Evolutionary conservation across 1,140 invertebrate genomes (phyloP), one percentile per base, ranked within the genome.

Genomic region (Pseudomyrmex pallidus): DNA sequence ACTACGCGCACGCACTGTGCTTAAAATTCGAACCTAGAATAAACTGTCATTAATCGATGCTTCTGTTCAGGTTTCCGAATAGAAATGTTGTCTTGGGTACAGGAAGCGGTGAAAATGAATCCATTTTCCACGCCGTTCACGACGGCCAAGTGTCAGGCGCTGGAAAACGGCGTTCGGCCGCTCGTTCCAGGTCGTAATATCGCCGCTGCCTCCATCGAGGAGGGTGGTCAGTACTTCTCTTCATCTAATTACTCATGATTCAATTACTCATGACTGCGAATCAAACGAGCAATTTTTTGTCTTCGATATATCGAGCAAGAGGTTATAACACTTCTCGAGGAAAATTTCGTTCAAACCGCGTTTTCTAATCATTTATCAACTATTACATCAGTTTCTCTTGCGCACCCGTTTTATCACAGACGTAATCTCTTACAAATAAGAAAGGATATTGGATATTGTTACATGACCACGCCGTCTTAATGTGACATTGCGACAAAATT

Each of bases 21-120:
- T 17, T 9, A 10, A 74, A 46, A 80, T 84, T 74, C 10, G 52
- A 68, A 35, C 5, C 63, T 74, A 80, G 25, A 74, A 1, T 5
- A 44, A 88, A 67, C 46, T 61, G 46, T 87, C 12, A 17, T 57
- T 15, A 15, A 68, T 5, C 8, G 52, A 80, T 12, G 46, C 74
- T 73, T 59, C 54, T 83, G 68, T 67, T n/a, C 62, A 89, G 89
- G 89, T 86, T 74, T 85, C 70, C 56, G 85, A 50, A 54, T 82
- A 46, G 72, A 22, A 15, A 97, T 97, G 97, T 97, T 96, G 94
- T 95, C 96, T 86, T 96, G 96, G 83, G 91, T 97, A 85, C 89
- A 96, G 87, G 97, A 98, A 91, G 94, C 96, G 88, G 96, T 96
- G 67, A 97, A 97, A 94, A 96, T 95, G 93, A 97, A 96, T 90